Conservation (phyloP, 2,113 vertebrate genomes). For the Eulemur rufifrons region DNA sequence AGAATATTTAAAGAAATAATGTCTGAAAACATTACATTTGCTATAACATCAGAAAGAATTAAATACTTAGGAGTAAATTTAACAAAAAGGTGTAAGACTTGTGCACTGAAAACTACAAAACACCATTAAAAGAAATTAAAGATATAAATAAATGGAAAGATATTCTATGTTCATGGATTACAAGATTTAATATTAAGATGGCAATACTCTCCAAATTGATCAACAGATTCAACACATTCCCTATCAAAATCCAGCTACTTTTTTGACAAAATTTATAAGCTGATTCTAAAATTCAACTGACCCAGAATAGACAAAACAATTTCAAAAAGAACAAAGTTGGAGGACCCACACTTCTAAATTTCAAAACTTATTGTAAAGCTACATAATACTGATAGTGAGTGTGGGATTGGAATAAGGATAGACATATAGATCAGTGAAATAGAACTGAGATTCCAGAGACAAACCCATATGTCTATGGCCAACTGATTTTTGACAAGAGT, state of each 20-base stretch:
- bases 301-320: neutral
- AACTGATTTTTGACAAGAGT: neutral
- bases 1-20: neutral
- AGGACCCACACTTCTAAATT: neutral
- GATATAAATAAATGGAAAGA: neutral
- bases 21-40: neutral
- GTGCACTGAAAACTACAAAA: neutral
- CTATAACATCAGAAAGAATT: neutral
- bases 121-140: neutral
- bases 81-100: neutral
- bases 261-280: neutral
- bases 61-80: neutral
- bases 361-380: neutral
- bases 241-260: neutral
- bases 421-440: neutral
- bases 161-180: neutral
- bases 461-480: neutral
- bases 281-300: neutral
- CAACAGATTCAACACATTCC: neutral
- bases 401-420: neutral
- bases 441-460: neutral
- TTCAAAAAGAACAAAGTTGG: neutral
- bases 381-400: neutral
- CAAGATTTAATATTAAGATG: neutral
- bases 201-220: neutral